Evolutionary conservation across 1,140 invertebrate genomes (phyloP), one percentile per base, ranked within the genome.

Genomic region (Fragariocoptes setiger): DNA sequence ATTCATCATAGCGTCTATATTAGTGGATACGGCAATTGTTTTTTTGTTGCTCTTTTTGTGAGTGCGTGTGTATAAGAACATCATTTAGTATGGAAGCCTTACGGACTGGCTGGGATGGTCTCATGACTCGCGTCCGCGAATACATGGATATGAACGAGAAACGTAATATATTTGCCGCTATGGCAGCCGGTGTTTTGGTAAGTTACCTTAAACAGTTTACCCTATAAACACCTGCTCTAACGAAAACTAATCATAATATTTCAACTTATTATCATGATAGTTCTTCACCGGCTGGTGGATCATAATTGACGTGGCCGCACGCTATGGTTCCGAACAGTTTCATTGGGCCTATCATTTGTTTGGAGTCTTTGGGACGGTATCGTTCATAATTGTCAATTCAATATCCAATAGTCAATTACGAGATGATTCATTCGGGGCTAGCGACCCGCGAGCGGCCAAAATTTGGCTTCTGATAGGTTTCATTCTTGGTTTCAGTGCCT

Each of bases 201-300:
- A 62, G 59, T 57, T 35, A 22, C 39, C 31, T 38, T 46, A 3
- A 21, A 21, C 13, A 37, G 22, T 44, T 41, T 12, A 19, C 36
- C n/a, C 25, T 19, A 3, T 0, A 25, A 19, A 39, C 15, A 40
- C 17, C n/a, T 38, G 20, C 21, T 22, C 42, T 39, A 44, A 44
- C 36, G 37, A 25, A 12, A 19, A 19, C 35, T 20, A 31, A 21
- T 39, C 21, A 41, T 48, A 38, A 4, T 18, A 41, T 43, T 52
- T 52, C 56, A 60, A 25, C 31, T 56, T 56, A 50, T 56, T 52
- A 59, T 50, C 35, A 40, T 46, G 44, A 19, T 54, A 86, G 83
- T 94, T 94, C 61, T 88, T 82, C 50, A 62, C 70, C 44, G 88
- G 85, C 22, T 94, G 88, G 85, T 97, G 90, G 88, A 70, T 88